These are phyloP conservation scores for Copsychus sechellarum DNA, from an alignment of 2,113 vertebrate genomes.

Conservation along the genomic window DNA sequence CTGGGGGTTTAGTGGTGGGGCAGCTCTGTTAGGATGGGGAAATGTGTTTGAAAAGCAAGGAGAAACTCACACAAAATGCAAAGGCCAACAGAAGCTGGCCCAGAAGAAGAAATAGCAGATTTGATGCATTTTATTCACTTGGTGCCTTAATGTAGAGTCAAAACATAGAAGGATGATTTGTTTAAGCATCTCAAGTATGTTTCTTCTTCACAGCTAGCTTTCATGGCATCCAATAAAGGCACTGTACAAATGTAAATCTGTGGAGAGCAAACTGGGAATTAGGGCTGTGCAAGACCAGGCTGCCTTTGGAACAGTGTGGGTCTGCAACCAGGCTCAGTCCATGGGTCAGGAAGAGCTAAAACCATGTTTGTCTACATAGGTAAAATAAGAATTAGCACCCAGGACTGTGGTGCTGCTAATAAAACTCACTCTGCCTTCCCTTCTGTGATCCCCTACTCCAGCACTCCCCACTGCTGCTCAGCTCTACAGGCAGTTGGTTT, in stretches of 20 bases:
- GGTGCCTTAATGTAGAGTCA: neutral
- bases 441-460: neutral
- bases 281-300: neutral
- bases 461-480: neutral
- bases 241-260: neutral
- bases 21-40: neutral
- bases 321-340: neutral
- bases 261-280: neutral
- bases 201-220: neutral
- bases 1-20: neutral
- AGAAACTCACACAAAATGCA: neutral
- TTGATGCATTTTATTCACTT: neutral
- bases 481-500: neutral
- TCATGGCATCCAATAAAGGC: neutral
- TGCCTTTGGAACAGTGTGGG: neutral
- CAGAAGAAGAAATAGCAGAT: neutral
- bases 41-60: neutral
- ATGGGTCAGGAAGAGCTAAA: neutral
- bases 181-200: neutral
- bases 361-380: rapidly evolving
- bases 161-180: neutral
- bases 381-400: neutral
- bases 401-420: neutral
- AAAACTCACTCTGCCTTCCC: neutral
- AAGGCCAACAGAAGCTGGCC: neutral